These are phyloP conservation scores for Cotesia vestalis DNA, from an alignment of 1,140 invertebrate genomes.

Conservation along the genomic window DNA sequence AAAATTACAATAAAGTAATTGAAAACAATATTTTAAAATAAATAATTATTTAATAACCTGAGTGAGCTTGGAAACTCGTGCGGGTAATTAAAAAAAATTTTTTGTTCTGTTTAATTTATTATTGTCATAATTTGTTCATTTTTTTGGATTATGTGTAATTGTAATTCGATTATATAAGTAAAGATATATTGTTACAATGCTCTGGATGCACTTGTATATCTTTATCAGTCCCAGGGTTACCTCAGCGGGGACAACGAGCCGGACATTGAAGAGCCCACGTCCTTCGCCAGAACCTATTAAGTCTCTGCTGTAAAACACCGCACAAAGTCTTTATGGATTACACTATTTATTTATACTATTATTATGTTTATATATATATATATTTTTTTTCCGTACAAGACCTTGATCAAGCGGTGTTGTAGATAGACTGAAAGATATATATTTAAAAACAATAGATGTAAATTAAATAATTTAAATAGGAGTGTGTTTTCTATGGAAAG, in stretches of 20 bases:
- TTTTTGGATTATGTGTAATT: conserved; percentile 1
- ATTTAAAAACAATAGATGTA: conserved; percentile 37
- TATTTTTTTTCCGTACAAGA: background rate
- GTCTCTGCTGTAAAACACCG: conserved; percentile 4
- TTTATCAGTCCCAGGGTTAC: conserved; percentile 60
- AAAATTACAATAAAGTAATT: background rate
- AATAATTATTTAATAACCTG: conserved; percentile 9
- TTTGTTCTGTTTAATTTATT: background rate
- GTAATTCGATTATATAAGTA: background rate
- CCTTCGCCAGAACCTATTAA: conserved; percentile 56
- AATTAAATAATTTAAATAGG: conserved; percentile 16
- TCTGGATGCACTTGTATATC: conserved; percentile 62
- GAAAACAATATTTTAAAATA: conserved; percentile 1
- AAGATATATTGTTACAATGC: conserved; percentile 33
- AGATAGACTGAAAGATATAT: conserved; percentile 54
- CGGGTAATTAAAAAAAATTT: too few relatives aligned
- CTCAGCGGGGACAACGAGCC: conserved; percentile 56
- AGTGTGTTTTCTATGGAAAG: conserved; percentile 37
- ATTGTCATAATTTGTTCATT: conserved; percentile 4
- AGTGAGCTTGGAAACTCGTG: conserved; percentile 33
- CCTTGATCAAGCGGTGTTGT: conserved; percentile 43
- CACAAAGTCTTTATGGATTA: conserved; percentile 8
- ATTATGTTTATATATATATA: background rate
- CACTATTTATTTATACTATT: conserved; percentile 3
- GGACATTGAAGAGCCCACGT: conserved; percentile 57